Conservation (phyloP, 2,113 vertebrate genomes). For the Triplophysa dalaica region DNA sequence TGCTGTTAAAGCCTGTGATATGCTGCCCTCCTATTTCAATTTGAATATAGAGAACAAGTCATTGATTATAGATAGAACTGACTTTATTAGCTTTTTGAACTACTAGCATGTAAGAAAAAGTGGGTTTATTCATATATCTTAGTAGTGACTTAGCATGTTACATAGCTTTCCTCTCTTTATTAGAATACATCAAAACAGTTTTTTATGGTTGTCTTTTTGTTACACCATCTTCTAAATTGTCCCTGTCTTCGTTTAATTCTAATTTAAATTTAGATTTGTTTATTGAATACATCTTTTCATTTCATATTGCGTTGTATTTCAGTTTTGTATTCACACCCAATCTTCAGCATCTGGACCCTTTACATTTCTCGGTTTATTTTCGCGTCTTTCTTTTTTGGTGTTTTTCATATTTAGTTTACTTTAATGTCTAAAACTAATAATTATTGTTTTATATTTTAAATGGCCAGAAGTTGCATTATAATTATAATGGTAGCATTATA, state of each 20-base stretch:
- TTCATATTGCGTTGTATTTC: no score
- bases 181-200: no score
- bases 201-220: neutral
- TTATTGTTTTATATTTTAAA: constrained; percentile 24
- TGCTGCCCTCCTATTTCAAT: constrained; percentile 70
- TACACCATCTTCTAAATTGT: neutral
- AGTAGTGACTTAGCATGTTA: neutral
- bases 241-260: neutral
- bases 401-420: constrained; percentile 29
- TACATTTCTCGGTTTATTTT: no score
- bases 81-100: neutral
- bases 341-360: no score
- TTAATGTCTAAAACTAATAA: neutral
- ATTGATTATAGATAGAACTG: neutral
- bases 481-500: constrained; percentile 26
- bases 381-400: neutral
- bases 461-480: neutral
- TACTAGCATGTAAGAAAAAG: constrained; percentile 13
- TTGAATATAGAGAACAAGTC: constrained; percentile 67
- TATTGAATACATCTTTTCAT: no score
- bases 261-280: no score
- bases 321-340: no score
- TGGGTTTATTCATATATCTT: neutral
- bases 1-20: constrained; percentile 63
- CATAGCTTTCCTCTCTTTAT: constrained; percentile 5